phyloP scores from a whole-genome alignment of 2,888 invertebrate genomes.

The Slavum lentiscoides region DNA sequence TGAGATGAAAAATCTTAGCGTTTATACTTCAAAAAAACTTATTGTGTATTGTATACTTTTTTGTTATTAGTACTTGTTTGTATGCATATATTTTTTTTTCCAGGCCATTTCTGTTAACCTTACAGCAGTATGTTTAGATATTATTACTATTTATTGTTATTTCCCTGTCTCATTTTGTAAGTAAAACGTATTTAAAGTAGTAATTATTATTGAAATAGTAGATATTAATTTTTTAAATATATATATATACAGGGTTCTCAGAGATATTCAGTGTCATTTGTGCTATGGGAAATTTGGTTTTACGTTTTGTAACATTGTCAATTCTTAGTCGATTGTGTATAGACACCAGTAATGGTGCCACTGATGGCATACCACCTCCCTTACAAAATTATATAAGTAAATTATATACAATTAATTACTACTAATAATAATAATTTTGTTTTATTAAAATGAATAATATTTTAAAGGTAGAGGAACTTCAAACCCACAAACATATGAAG shows the following conservation, averaged over 20 bases:
- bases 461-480: constrained; percentile 45
- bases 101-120: constrained; percentile 50
- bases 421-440: background rate
- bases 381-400: constrained; percentile 49
- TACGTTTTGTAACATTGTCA: constrained; percentile 45
- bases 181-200: constrained; percentile 2
- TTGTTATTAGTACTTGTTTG: too few relatives aligned
- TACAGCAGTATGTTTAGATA: constrained; percentile 32
- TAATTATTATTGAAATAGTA: background rate
- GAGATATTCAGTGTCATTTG: constrained; percentile 46
- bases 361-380: constrained; percentile 45
- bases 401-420: background rate
- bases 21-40: too few relatives aligned
- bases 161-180: constrained; percentile 42
- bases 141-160: constrained; percentile 40
- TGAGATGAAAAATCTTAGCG: too few relatives aligned
- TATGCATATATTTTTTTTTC: constrained; percentile 6
- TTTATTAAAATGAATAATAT: background rate
- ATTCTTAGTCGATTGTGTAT: constrained; percentile 45
- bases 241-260: constrained; percentile 15
- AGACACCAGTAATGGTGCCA: constrained; percentile 40
- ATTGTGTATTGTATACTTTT: too few relatives aligned
- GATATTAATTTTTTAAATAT: background rate
- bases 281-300: constrained; percentile 35
- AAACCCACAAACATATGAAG: constrained; percentile 45